Conservation (phyloP, 1,140 invertebrate genomes). For the Goniozus legneri region DNA sequence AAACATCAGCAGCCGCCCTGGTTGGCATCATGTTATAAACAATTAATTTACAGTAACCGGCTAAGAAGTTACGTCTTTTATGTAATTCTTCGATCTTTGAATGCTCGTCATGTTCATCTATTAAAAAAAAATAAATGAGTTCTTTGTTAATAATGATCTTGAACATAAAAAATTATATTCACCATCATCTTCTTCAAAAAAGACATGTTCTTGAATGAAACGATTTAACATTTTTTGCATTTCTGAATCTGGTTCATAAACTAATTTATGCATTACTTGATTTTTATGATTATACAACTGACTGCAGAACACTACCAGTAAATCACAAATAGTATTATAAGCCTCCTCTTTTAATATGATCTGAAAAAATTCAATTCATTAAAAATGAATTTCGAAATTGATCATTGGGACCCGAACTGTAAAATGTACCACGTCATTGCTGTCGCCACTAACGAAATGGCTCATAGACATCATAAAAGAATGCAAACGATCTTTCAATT, state of each 20-base stretch:
- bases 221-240: conserved; percentile 82
- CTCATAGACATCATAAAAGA: conserved; percentile 74
- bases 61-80: conserved; percentile 92
- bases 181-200: conserved; percentile 82
- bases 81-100: conserved; percentile 92
- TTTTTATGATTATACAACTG: conserved; percentile 65
- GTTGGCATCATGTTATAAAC: conserved; percentile 96
- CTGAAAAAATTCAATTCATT: background rate
- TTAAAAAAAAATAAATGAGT: background rate
- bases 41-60: conserved; percentile 95
- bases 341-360: conserved; percentile 58
- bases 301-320: conserved; percentile 92
- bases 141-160: background rate
- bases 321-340: conserved; percentile 91
- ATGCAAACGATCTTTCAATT: conserved; percentile 66
- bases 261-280: conserved; percentile 66
- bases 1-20: conserved; percentile 87
- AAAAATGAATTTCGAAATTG: background rate
- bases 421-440: conserved; percentile 13
- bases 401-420: too few relatives aligned
- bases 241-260: conserved; percentile 77
- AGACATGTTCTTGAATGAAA: conserved; percentile 93
- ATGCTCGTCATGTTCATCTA: conserved; percentile 86
- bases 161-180: conserved; percentile 24
- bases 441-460: conserved; percentile 55